Percentiles rank a stretch among this genome's conserved stretches.
Conservation (phyloP, 2,888 invertebrate species). For the Drosophila rubida region DNA sequence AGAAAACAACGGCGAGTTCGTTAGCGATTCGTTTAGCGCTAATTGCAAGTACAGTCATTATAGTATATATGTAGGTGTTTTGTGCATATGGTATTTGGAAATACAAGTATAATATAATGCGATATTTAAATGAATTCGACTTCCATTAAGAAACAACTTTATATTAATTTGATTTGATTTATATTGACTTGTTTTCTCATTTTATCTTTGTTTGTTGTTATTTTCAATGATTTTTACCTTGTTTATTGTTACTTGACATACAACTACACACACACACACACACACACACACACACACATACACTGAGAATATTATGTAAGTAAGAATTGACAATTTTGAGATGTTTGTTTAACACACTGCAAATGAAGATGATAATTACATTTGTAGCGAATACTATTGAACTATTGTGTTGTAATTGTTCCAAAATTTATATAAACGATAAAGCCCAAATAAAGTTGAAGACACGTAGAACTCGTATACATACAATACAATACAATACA, state of each 20-base stretch:
- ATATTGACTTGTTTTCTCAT: conserved; percentile 9
- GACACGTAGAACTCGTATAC: conserved; percentile 35
- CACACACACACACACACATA: conserved; percentile 12
- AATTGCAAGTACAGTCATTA: conserved; percentile 1
- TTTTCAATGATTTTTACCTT: conserved; percentile 15
- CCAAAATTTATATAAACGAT: conserved; percentile 33
- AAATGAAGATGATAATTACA: conserved; percentile 28
- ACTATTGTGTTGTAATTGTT: conserved; percentile 63
- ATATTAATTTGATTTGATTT: conserved; percentile 12
- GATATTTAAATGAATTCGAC: conserved; percentile 28
- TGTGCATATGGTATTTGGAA: conserved; percentile 17
- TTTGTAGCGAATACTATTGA: conserved; percentile 51
- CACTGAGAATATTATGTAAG: conserved; percentile 15
- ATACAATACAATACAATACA: conserved; percentile 23
- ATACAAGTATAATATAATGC: conserved; percentile 10
- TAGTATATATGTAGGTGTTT: conserved; percentile 2
- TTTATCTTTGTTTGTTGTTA: conserved; percentile 3
- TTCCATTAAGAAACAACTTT: conserved; percentile 19
- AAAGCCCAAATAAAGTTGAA: conserved; percentile 40
- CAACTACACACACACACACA: conserved; percentile 23
- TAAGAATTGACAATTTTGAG: conserved; percentile 26
- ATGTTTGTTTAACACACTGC: conserved; percentile 38
- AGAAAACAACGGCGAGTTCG: background rate
- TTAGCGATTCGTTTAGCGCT: background rate
- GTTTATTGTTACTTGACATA: conserved; percentile 44